Base-by-base conservation (phyloP, 2,888 invertebrate genomes). In the Drosophila tanythrix region DNA sequence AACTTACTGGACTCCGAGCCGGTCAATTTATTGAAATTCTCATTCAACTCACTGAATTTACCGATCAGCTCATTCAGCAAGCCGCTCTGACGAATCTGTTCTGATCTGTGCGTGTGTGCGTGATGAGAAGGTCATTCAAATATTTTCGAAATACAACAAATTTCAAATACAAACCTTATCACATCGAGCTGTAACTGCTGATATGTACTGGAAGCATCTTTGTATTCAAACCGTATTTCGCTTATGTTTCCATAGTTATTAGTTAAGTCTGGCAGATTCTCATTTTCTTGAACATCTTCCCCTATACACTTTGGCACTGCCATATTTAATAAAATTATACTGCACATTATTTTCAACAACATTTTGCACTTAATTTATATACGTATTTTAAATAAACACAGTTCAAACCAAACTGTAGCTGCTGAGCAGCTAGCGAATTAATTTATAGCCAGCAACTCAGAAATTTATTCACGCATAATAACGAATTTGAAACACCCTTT, bases 191-290 rank as follows among this genome's bases (percentile, higher is more conserved):
- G 73, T 35, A 33, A 13, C 35, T 60, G 43, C 0, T 70, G 36
- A 4, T 38, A 38, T 8, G 38, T 56, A 25, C n/a, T 60, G 29
- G 5, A 52, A 0, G 51, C 4, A 27, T 64, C 72, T 13, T 60
- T 51, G 0, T 52, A 51, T 18, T 60, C 38, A 48, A 73, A 73
- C 2, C 15, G 48, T 29, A 57, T 65, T 73, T 72, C 73, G 6
- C 51, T 72, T 36, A 51, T 27, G n/a, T 73, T 60, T 5, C 52
- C 65, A 60, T 60, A 57, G 48, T 65, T 72, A 8, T 57, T 27
- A 10, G 72, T 65, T 15, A 65, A 40, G 13, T 65, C 51, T 1
- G 60, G 60, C 33, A 73, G 18, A 11, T 57, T 56, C 8, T 70
- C 53, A 5, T 46, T 8, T 2, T n/a, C 33, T 18, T n/a, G 5